Base-by-base conservation (phyloP, 1,140 invertebrate species). In the Cydia strobilella region DNA sequence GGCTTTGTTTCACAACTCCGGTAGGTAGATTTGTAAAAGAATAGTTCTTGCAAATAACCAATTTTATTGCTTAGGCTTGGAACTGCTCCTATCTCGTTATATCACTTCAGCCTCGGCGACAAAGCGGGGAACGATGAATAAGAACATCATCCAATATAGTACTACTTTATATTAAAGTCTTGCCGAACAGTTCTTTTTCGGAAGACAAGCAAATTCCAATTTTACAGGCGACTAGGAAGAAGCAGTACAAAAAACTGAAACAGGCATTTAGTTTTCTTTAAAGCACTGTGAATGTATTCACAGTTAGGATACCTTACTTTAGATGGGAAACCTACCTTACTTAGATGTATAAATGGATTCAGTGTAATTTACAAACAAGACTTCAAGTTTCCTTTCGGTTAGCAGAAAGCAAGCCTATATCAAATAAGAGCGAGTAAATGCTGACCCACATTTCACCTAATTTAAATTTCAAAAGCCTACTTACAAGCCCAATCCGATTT, bases 1-100 rank as follows among this genome's bases (percentile, higher is more conserved):
- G 76, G 85, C 89, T 90, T 92, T 92, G 90, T 92, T 89, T 86
- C 89, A 86, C 83, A 76, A 87, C 82, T 80, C 73, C 75, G 79
- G 79, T 83, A 85, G 81, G 80, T 82, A 81, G 81, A 85, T 82
- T 84, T 81, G 79, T 79, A 85, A 84, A 82, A 82, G 80, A 76
- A 76, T 39, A 51, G 74, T 71, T 62, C 74, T 69, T 69, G 65
- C 65, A 69, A 69, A 69, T 42, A 69, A 69, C 65, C 65, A 69
- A 42, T 69, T 69, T 69, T 69, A 69, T 69, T 69, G 65, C 65
- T 18, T 27, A 31, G n/a, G n/a, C 27, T 69, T 9, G 65, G 65
- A 27, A 13, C 65, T 35, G 65, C 31, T 59, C 54, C 54, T 20
- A 59, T 59, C 54, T 59, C 20, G 54, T 59, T 59, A 59, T 59